phyloP scores from a whole-genome alignment of 2,797 vertebrate species.

The Melanotaenia trifasciata region DNA sequence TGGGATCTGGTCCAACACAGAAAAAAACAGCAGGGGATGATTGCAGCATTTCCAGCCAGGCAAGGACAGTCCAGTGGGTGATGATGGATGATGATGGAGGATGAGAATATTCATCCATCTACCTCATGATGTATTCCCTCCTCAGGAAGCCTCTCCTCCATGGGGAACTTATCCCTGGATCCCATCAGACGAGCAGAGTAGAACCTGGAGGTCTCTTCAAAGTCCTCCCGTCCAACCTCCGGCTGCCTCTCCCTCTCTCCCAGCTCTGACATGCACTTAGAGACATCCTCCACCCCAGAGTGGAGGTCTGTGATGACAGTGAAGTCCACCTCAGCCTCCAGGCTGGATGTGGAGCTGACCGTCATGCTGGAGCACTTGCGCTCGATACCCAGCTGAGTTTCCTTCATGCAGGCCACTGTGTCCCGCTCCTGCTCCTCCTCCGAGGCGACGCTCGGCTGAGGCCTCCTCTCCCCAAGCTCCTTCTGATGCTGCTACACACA shows the following conservation, averaged over 20 bases:
- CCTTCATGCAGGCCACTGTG: conserved; percentile 86
- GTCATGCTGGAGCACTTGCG: conserved; percentile 98
- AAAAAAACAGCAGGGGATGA: conserved; percentile 16
- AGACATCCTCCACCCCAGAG: conserved; percentile 89
- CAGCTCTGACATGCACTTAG: conserved; percentile 72
- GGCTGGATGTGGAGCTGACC: conserved; percentile 96
- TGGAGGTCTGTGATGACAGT: conserved; percentile 95
- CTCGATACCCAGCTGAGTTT: conserved; percentile 92
- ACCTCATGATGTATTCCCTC: conserved; percentile 77
- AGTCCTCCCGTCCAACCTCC: conserved; percentile 90
- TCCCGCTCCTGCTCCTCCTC: conserved; percentile 93
- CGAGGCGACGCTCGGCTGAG: conserved; percentile 59
- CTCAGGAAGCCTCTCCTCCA: conserved; percentile 82
- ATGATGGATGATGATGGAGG: conserved; percentile 41
- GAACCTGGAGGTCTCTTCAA: conserved; percentile 84
- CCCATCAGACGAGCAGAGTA: conserved; percentile 86
- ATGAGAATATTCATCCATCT: conserved; percentile 51
- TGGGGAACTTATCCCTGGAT: conserved; percentile 84
- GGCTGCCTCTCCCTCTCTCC: conserved; percentile 74
- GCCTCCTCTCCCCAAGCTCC: conserved; percentile 83
- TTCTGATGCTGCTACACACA: conserved; percentile 78
- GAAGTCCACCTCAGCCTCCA: conserved; percentile 98
- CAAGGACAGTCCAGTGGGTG: conserved; percentile 52
- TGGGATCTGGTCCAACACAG: conserved; percentile 14
- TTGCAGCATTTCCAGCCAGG: conserved; percentile 44